Base-by-base conservation (phyloP, 1,140 invertebrate genomes). In the Vollenhovia emeryi region DNA sequence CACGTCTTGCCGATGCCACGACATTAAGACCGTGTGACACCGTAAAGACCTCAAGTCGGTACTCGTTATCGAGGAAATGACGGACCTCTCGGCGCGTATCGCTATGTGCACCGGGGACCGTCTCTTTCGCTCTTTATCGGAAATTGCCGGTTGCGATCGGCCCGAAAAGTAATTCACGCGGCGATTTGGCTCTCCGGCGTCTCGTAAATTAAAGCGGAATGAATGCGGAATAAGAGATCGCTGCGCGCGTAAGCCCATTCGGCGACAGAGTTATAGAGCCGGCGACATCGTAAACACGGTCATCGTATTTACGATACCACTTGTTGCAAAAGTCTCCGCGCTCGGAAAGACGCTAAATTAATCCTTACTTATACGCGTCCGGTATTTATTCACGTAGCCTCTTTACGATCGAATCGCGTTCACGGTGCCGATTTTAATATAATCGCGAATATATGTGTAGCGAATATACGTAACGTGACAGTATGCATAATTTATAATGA, bases 11-110 rank as follows among this genome's bases (percentile, higher is more conserved):
- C 86, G 86, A 78, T 91, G 91, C 89, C 91, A 86, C 85, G 87
- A 87, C 89, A 91, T 92, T 92, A 92, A 92, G 88, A 87, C 87
- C 88, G 88, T 90, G 90, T 89, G 91, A 92, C 89, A 90, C 91
- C 85, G 91, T 91, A 87, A 92, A 92, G 91, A 91, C 87, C 78
- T 91, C 90, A 87, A 92, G 86, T 85, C 87, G 87, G 74, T 89
- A 88, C 92, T 92, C 91, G 89, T 93, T 93, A 93, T 93, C 91
- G 91, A 86, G 71, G 87, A 87, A 87, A 86, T 91, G 90, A 91
- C 86, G 85, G 88, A 90, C 84, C 86, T 79, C 7, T 68, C 30
- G 9, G n/a, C 43, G 15, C 13, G 36, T 48, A 62, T 48, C 40
- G 40, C 13, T 62, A n/a, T 43, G 40, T 74, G 50, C 55, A 36